Base-by-base conservation (phyloP, 2,113 vertebrate genomes). In the Rutilus rutilus region DNA sequence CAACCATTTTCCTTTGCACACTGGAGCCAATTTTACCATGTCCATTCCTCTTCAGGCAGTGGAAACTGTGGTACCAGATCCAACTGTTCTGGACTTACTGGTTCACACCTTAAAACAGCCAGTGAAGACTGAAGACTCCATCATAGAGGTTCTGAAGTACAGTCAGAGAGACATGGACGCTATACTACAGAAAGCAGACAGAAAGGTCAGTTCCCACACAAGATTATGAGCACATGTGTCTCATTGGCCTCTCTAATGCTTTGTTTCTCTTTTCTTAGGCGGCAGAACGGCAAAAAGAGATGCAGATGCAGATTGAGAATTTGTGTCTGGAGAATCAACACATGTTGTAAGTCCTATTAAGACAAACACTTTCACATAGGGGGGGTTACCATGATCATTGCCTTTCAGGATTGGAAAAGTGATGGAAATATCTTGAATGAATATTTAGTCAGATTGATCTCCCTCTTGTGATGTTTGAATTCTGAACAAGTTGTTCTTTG, bases 141-240 rank as follows among this genome's bases (percentile, higher is more conserved):
- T 98, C 17, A 95, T 98, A 71, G 97, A 98, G 4, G 90, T 98
- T 27, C 90, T 98, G 11, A 96, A 94, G 87, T 98, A 98, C 39
- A 98, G 96, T 81, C 97, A 99, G 88, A 96, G 95, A 86, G 98
- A 99, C 91, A 93, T 98, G 95, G 97, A 99, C 23, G 90, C 90
- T 0, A 95, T 94, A 85, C 93, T 98, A 4, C 94, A 94, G n/a
- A 90, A 59, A 67, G 93, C 95, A 15, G 91, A 91, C 27, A 91
- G 80, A 57, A 92, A 95, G 90, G 95, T 95, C 85, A 17, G 60
- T 30, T 7, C 17, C 45, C 36, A 52, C 75, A 42, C 36, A 12
- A 83, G 0, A 83, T 62, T 7, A 15, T 15, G 15, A 19, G 42
- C 1, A 25, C 9, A 2, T 10, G 2, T 21, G 42, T 42, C 33